Evolutionary conservation across 2,888 invertebrate species (phyloP).

Genomic region (Digitonthophagus gazella): DNA sequence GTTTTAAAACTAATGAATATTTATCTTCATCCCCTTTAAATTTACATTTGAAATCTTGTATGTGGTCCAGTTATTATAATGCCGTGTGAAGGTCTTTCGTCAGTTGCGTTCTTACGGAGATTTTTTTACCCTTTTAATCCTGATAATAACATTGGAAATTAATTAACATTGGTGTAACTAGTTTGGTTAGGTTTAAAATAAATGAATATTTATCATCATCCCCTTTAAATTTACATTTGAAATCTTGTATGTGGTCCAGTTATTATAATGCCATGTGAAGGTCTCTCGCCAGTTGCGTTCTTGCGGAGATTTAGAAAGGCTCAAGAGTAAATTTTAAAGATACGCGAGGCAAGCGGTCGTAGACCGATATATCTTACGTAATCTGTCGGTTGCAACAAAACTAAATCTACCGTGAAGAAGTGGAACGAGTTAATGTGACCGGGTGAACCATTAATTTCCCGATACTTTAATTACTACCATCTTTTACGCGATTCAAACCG

Average conservation of each 20-base stretch:
- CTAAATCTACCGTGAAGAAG: background rate
- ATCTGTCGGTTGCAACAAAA: background rate
- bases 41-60: too few relatives aligned
- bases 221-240: background rate
- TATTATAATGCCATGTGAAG: background rate
- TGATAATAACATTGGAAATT: too few relatives aligned
- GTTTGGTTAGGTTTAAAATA: background rate
- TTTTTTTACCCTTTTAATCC: too few relatives aligned
- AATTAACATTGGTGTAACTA: background rate
- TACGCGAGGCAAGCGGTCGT: background rate
- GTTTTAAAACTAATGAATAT: background rate
- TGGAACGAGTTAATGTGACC: background rate
- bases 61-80: background rate
- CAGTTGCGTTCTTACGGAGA: background rate
- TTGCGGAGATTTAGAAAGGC: background rate
- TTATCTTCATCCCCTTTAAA: background rate
- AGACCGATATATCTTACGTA: background rate
- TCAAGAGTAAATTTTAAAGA: background rate
- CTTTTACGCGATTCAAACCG: background rate
- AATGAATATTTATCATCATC: background rate
- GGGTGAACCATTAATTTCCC: background rate
- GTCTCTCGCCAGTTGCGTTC: background rate
- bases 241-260: background rate
- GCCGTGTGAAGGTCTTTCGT: background rate
- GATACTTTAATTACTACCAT: background rate